Evolutionary conservation across 2,888 invertebrate species (phyloP).

Genomic region (Erebia aethiops): DNA sequence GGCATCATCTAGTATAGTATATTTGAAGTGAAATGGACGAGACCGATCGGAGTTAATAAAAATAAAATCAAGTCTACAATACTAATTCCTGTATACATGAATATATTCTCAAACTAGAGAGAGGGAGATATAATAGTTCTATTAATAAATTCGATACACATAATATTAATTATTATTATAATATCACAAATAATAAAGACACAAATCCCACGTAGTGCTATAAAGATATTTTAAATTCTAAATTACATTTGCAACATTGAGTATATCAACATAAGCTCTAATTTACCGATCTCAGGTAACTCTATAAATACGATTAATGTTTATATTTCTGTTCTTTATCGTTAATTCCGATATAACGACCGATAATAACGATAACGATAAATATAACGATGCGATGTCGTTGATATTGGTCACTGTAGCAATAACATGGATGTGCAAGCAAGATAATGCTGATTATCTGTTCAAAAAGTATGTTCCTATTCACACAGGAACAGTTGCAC

Average conservation of each 20-base stretch:
- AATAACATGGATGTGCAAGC: constrained; percentile 51
- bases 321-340: constrained; percentile 74
- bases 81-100: too few species aligned
- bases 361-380: constrained; percentile 80
- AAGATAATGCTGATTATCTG: neutral
- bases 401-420: constrained; percentile 49
- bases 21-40: too few species aligned
- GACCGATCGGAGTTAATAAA: too few species aligned
- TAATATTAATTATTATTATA: neutral
- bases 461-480: too few species aligned
- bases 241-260: constrained; percentile 35
- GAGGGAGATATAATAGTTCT: too few species aligned
- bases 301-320: constrained; percentile 71
- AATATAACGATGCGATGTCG: constrained; percentile 67
- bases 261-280: constrained; percentile 40
- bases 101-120: too few species aligned
- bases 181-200: constrained; percentile 11
- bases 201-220: constrained; percentile 1
- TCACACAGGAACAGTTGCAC: too few species aligned
- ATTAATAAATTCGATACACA: too few species aligned
- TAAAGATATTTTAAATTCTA: constrained; percentile 31
- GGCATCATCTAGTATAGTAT: too few species aligned
- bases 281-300: constrained; percentile 53
- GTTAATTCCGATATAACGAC: constrained; percentile 77
- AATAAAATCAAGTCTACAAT: too few species aligned